Evolutionary conservation across 2,113 vertebrate species (phyloP), one percentile per base, ranked within the genome.

Genomic region (Mirounga angustirostris): DNA sequence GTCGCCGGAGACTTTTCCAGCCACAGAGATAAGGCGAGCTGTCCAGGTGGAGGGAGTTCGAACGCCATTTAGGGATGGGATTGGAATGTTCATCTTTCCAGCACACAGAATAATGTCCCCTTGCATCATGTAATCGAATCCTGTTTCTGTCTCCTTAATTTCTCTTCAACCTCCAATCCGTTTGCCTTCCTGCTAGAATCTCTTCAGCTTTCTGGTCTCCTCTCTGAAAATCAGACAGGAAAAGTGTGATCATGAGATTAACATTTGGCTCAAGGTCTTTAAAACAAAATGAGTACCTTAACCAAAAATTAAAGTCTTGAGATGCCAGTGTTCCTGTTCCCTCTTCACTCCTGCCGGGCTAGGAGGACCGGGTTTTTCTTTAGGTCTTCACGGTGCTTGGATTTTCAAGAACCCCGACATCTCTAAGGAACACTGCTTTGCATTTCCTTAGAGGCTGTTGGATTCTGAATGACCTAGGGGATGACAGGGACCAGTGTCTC

Each of bases 101-200:
- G 0, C 1, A 11, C 61, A 61, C 40, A n/a, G 30, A 73, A 67
- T 59, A 89, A 95, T 43, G 76, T 50, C n/a, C 30, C 19, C 30
- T 36, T 91, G 82, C 16, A 26, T 80, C 84, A 19, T 4, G 7
- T 16, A 54, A 61, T 7, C 36, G 59, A 73, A 92, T 54, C 1
- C 0, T 33, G 46, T 78, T 94, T 74, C 78, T 76, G 30, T 74
- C 71, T 94, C 69, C 40, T 95, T 91, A 80, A 50, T 81, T 91
- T n/a, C 84, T 71, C 33, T 36, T 80, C 18, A 79, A 46, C 54
- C 21, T 74, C 67, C 46, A 30, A 24, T 71, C 43, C 0, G 0
- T 93, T 61, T 19, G 12, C 69, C 56, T 93, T 83, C 63, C 63
- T 95, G 54, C 69, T 69, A 59, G 67, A 92, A 76, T 81, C 46